Conservation (phyloP, 1,140 invertebrate species). For the Druon quercuslanigerum region DNA sequence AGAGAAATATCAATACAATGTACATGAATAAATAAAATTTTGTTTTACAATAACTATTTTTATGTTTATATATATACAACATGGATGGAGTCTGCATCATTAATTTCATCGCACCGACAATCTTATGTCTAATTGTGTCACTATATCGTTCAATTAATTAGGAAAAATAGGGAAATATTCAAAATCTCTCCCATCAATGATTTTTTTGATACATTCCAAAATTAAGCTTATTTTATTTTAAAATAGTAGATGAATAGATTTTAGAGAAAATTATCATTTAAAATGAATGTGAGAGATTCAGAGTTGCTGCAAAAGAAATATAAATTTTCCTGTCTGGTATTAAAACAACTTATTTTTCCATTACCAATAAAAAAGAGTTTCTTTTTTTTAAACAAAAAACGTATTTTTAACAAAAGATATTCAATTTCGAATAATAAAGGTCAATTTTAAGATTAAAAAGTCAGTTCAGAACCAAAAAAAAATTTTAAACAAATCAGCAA, state of each 20-base stretch:
- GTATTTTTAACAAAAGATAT: too few relatives aligned
- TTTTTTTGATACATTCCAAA: not conserved
- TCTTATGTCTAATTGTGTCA: conserved; percentile 1
- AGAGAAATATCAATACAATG: not conserved
- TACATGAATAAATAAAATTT: conserved; percentile 10
- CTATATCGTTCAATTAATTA: not conserved
- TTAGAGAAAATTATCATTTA: too few relatives aligned
- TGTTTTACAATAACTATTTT: conserved; percentile 14
- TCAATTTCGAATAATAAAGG: too few relatives aligned
- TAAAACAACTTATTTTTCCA: too few relatives aligned
- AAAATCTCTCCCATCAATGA: not conserved
- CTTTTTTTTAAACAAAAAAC: too few relatives aligned
- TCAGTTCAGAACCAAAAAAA: too few relatives aligned
- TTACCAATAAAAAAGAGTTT: too few relatives aligned
- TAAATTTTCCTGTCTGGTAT: too few relatives aligned
- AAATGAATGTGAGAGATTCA: too few relatives aligned
- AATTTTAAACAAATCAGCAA: too few relatives aligned
- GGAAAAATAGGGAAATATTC: conserved; percentile 9
- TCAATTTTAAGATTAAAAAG: too few relatives aligned
- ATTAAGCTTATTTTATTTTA: not conserved
- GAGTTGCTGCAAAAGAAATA: too few relatives aligned
- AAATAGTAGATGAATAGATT: not conserved
- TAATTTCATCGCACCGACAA: conserved; percentile 16
- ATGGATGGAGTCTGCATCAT: conserved; percentile 25
- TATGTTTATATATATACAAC: not conserved